These are phyloP conservation scores for Vidua chalybeata DNA, from an alignment of 2,113 vertebrate species.

Conservation along the genomic window DNA sequence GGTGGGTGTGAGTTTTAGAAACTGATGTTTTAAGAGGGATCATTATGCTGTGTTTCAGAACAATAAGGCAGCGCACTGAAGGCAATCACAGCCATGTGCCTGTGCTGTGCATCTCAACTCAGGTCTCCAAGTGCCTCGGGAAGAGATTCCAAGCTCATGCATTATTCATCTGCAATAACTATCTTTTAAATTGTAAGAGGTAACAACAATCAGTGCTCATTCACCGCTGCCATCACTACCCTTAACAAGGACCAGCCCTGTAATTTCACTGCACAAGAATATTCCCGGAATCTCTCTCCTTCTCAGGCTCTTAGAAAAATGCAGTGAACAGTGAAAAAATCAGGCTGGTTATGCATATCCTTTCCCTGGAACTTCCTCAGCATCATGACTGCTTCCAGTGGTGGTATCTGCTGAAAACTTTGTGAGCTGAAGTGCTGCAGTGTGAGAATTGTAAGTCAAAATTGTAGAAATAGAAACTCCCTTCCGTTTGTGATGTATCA, in stretches of 20 bases:
- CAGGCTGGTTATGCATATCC: accelerated
- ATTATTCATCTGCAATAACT: constrained; percentile 37
- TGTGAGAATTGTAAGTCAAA: not conserved
- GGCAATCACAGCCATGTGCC: not conserved
- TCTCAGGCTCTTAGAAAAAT: not conserved
- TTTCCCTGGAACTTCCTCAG: not conserved
- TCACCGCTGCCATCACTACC: not conserved
- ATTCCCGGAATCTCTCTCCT: not conserved
- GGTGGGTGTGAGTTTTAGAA: not conserved
- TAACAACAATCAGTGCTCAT: constrained; percentile 14
- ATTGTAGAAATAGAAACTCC: not conserved
- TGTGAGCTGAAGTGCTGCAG: not conserved
- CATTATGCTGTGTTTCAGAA: not conserved
- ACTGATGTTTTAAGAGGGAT: not conserved
- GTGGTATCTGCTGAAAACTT: not conserved
- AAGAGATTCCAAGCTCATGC: constrained; percentile 11
- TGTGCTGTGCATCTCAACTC: not conserved
- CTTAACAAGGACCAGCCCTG: not conserved
- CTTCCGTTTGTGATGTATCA: not conserved
- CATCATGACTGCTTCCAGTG: not conserved
- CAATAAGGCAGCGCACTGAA: not conserved
- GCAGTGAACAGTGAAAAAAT: not conserved
- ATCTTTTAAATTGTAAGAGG: not conserved
- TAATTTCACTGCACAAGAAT: not conserved
- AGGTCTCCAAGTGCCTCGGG: not conserved